Evolutionary conservation across 2,797 vertebrate genomes (phyloP).

Genomic region (Rhabdophis nuchalis): DNA sequence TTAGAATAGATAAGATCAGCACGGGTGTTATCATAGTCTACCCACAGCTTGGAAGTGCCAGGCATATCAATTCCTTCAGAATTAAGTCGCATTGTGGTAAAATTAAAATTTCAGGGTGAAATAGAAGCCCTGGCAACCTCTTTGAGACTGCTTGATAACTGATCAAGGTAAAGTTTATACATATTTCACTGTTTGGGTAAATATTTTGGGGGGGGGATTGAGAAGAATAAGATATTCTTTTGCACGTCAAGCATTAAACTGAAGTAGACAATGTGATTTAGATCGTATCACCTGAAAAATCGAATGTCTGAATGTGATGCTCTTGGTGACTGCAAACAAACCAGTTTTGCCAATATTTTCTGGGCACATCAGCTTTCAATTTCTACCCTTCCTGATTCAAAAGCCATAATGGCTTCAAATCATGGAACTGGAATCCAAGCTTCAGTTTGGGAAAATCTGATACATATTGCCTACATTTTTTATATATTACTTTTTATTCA

Average conservation of each 20-base stretch:
- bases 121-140: background rate
- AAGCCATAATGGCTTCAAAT: background rate
- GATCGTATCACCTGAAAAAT: background rate
- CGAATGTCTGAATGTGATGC: background rate
- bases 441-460: background rate
- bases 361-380: background rate
- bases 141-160: background rate
- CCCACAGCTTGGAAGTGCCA: background rate
- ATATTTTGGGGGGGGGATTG: background rate
- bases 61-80: background rate
- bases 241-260: background rate
- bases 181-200: background rate
- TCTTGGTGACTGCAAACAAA: background rate
- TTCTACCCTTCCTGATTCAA: background rate
- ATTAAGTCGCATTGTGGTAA: background rate
- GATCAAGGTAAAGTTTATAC: background rate
- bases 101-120: background rate
- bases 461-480: background rate
- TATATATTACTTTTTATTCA: background rate
- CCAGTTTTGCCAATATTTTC: background rate
- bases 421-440: background rate
- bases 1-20: background rate
- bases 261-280: background rate
- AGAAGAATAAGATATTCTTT: background rate
- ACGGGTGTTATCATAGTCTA: background rate